These are phyloP conservation scores for Polyergus mexicanus DNA, from an alignment of 1,140 invertebrate genomes.

Conservation along the genomic window DNA sequence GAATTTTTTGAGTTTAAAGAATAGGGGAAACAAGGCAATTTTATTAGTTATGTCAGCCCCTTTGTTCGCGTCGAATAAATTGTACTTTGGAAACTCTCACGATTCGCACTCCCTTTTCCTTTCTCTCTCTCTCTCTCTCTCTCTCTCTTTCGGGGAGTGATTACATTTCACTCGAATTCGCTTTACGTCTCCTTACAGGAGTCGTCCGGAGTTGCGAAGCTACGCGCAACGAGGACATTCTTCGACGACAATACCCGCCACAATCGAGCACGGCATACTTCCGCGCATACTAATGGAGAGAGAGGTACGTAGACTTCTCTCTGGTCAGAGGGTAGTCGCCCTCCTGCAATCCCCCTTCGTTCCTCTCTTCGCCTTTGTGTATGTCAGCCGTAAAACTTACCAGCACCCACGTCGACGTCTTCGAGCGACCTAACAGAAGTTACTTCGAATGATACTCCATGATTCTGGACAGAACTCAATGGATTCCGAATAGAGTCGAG, in stretches of 20 bases:
- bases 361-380: conserved; percentile 47
- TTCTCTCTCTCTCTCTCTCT: not conserved
- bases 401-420: not conserved
- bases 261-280: conserved; percentile 79
- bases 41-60: not conserved
- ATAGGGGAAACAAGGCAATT: not conserved
- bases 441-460: conserved; percentile 12
- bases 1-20: not conserved
- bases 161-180: conserved; percentile 62
- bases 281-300: conserved; percentile 81
- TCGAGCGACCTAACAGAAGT: conserved; percentile 11
- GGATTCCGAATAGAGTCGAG: not conserved
- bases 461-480: not conserved
- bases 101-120: not conserved
- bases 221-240: conserved; percentile 79
- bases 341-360: not conserved
- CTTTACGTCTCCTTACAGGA: conserved; percentile 15
- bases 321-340: conserved; percentile 68
- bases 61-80: conserved; percentile 29
- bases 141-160: conserved; percentile 31
- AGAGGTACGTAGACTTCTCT: conserved; percentile 70
- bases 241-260: conserved; percentile 79
- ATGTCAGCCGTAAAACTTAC: conserved; percentile 67
- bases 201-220: conserved; percentile 4
- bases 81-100: not conserved